Percentiles rank a stretch among this genome's conserved stretches.
Evolutionary conservation across 2,888 invertebrate species (phyloP).

Genomic region (Eurytoma adleriae): DNA sequence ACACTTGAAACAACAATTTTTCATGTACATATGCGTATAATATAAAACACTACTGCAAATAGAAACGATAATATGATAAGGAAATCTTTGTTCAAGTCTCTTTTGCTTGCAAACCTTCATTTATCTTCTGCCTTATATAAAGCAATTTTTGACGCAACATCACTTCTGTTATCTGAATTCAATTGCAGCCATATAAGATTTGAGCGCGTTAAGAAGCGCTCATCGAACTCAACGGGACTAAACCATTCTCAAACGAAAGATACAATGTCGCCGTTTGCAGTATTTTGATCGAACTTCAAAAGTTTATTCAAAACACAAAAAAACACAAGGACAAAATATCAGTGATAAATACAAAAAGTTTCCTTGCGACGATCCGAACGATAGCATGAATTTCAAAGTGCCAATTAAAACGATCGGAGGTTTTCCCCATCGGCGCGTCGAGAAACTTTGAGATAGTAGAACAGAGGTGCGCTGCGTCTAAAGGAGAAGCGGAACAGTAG

Average conservation of each 20-base stretch:
- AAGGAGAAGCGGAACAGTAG: no score
- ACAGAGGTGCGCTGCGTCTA: no score
- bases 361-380: no score
- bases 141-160: constrained; percentile 32
- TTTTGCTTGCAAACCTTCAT: constrained; percentile 30
- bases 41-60: constrained; percentile 21
- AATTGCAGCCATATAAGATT: constrained; percentile 36
- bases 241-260: not conserved
- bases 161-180: constrained; percentile 32
- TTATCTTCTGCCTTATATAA: constrained; percentile 45
- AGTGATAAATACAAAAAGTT: not conserved
- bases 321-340: no score
- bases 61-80: constrained; percentile 47
- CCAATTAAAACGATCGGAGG: no score
- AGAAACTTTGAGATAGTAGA: no score
- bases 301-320: not conserved
- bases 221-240: constrained; percentile 20
- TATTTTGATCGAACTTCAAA: no score
- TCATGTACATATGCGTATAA: not conserved
- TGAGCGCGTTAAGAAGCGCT: constrained; percentile 19
- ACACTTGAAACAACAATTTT: constrained; percentile 7
- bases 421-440: no score
- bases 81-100: constrained; percentile 39
- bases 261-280: not conserved
- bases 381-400: no score